Evolutionary conservation across 2,888 invertebrate genomes (phyloP).

Genomic region (Portevinia maculata): DNA sequence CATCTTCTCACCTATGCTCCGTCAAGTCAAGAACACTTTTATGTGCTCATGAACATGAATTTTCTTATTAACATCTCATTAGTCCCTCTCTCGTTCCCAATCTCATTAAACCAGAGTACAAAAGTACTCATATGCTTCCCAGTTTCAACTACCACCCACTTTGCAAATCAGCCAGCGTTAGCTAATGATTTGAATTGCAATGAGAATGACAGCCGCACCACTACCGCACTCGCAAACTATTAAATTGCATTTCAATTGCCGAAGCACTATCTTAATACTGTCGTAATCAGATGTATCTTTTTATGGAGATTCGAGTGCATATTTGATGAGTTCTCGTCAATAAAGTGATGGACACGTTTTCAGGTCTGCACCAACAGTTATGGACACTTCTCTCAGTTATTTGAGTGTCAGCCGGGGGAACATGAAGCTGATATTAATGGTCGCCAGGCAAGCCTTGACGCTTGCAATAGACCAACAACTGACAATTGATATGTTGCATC

Average conservation of each 20-base stretch:
- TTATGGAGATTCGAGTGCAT: slow-evolving; percentile 5
- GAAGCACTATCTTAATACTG: slow-evolving; percentile 28
- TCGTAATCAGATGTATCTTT: slow-evolving; percentile 19
- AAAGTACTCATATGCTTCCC: background rate
- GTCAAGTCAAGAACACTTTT: too few relatives aligned
- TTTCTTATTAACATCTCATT: slow-evolving; percentile 51
- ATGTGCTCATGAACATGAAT: slow-evolving; percentile 20
- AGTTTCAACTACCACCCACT: background rate
- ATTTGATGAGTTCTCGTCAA: slow-evolving; percentile 37
- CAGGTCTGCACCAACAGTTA: slow-evolving; percentile 30
- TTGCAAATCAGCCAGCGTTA: background rate
- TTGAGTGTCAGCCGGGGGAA: slow-evolving; percentile 12
- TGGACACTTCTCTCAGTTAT: slow-evolving; percentile 14
- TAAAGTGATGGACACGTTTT: slow-evolving; percentile 34
- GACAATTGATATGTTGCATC: slow-evolving; percentile 16
- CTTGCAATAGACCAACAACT: too few relatives aligned
- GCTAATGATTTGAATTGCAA: slow-evolving; percentile 25
- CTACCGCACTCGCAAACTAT: slow-evolving; percentile 27
- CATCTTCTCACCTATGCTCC: too few relatives aligned
- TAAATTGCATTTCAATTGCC: slow-evolving; percentile 50
- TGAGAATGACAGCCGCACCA: slow-evolving; percentile 39
- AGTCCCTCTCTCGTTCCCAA: background rate
- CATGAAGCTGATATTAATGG: slow-evolving; percentile 11
- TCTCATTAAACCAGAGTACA: background rate
- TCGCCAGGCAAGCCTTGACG: background rate